Base-by-base conservation (phyloP, 2,113 vertebrate genomes). In the Naja naja region DNA sequence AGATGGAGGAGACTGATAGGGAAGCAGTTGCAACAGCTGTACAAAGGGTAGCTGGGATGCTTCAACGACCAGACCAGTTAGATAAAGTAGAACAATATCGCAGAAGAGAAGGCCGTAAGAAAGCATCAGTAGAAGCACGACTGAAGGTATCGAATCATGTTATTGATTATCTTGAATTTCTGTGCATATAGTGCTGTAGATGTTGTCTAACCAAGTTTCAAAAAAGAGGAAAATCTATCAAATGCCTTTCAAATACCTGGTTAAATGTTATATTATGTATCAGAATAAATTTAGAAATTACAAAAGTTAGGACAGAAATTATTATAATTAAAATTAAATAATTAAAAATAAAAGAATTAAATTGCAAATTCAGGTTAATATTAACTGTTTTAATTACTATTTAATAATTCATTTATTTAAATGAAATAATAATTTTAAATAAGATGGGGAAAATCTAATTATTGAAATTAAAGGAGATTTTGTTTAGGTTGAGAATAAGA, bases 71-170 rank as follows among this genome's bases (percentile, higher is more conserved):
- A 0, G 99, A 99, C 96, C 99, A 99, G 95, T 97, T 99, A 97
- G 99, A 99, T 96, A 99, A 99, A 94, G 99, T 99, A 95, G 99
- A 99, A 91, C 99, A 99, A 95, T 99, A 99, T 93, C 98, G 99
- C 58, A 96, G 99, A 34, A 98, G 99, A 94, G 99, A 99, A 95
- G 99, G 99, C 3, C 98, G 99, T 2, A 99, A 99, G 93, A 99
- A 99, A 95, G 99, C 99, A 1, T 99, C 99, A 0, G 99, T 99
- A 94, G 99, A 99, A 97, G 99, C 99, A 90, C 97, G 99, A 7
- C 97, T 99, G 54, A 99, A 99, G 98, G 99, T 99, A 97, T 54
- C 14, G 45, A 69, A 22, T 14, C 30, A 22, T 22, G 43, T 81
- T 22, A 45, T 39, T 81, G 34, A 12, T 89, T 93, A 0, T 91